Evolutionary conservation across 2,113 vertebrate species (phyloP).

Genomic region (Amazona guildingii): DNA sequence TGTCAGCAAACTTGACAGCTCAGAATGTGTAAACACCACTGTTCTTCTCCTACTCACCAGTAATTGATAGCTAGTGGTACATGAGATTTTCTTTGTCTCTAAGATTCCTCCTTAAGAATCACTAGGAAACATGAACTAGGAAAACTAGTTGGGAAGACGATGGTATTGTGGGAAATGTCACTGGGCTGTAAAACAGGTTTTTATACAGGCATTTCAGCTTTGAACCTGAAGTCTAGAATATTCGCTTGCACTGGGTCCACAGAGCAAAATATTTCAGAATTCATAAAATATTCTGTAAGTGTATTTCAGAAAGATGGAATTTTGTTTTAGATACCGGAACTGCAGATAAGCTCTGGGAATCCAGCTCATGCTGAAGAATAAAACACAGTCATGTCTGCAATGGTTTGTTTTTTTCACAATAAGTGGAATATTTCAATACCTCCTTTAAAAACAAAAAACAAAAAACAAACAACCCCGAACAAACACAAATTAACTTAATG

Average conservation of each 20-base stretch:
- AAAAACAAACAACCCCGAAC: not conserved
- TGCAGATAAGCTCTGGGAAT: not conserved
- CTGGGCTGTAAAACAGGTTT: not conserved
- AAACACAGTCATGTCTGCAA: not conserved
- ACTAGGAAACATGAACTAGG: not conserved
- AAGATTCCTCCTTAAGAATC: not conserved
- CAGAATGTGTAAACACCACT: not conserved
- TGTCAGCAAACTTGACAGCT: not conserved
- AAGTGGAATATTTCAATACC: too few species aligned
- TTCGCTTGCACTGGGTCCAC: not conserved
- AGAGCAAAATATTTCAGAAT: not conserved
- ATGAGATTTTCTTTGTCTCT: not conserved
- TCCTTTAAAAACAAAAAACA: not conserved
- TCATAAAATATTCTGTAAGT: not conserved
- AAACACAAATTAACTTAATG: not conserved
- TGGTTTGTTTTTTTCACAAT: not conserved
- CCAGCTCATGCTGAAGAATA: not conserved
- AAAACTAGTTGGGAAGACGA: not conserved
- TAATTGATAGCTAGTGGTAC: accelerated
- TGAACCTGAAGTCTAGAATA: not conserved
- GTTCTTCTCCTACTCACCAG: not conserved
- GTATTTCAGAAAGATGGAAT: not conserved
- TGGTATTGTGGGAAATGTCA: not conserved
- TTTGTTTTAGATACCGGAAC: not conserved
- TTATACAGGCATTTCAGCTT: not conserved